These are phyloP conservation scores for Stictonetta naevosa DNA, from an alignment of 2,113 vertebrate genomes.

Conservation along the genomic window DNA sequence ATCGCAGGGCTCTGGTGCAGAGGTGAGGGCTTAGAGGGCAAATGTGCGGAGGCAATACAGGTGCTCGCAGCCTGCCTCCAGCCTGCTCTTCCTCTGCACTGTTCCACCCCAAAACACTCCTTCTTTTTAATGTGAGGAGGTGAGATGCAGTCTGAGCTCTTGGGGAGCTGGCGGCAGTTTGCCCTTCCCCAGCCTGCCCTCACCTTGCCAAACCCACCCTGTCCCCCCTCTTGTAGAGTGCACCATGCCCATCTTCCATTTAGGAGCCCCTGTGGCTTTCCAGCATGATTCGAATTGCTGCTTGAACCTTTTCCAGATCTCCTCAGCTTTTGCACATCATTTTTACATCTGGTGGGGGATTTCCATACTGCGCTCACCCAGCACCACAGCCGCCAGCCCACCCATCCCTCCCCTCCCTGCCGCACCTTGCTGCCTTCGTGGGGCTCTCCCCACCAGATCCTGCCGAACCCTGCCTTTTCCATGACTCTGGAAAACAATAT, in stretches of 20 bases:
- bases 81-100: background rate
- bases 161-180: too few species aligned
- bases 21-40: background rate
- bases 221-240: background rate
- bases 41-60: background rate
- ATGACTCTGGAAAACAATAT: background rate
- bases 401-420: background rate
- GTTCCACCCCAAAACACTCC: accelerated
- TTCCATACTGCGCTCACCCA: background rate
- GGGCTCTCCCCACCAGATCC: background rate
- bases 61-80: background rate
- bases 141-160: background rate
- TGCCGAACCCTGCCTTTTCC: background rate
- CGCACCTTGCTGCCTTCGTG: background rate
- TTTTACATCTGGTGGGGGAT: conserved; percentile 19
- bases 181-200: background rate
- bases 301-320: conserved; percentile 40
- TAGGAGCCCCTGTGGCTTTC: background rate
- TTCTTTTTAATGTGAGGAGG: background rate
- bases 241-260: background rate
- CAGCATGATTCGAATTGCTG: background rate
- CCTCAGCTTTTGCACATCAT: background rate
- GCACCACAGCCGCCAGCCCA: background rate
- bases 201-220: too few species aligned
- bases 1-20: background rate